phyloP scores from a whole-genome alignment of 53 echinoderm and acorn worm species.

The Glandiceps talaboti region DNA sequence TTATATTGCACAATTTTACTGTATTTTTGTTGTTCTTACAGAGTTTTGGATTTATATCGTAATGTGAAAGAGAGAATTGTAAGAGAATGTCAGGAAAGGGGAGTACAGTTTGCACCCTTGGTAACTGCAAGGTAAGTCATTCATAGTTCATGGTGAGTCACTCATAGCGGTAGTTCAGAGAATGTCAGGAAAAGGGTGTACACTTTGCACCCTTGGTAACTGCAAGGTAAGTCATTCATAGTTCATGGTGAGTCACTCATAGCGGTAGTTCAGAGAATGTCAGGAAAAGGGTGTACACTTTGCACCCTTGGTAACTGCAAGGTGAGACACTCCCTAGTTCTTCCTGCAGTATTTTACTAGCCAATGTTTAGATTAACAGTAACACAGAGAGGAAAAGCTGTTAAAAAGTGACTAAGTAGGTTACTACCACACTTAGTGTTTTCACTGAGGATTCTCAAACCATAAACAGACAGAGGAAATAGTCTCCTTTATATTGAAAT shows the following conservation, averaged over 20 bases:
- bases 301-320: slow-evolving; percentile 67
- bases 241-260: background rate
- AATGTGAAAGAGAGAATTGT: slow-evolving; percentile 84
- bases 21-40: no score
- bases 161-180: slow-evolving; percentile 24
- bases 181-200: slow-evolving; percentile 64
- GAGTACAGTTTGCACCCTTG: slow-evolving; percentile 59
- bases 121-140: slow-evolving; percentile 65
- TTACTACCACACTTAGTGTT: no score
- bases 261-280: slow-evolving; percentile 56
- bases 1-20: no score
- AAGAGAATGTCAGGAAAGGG: slow-evolving; percentile 66
- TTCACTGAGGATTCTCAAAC: no score
- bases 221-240: slow-evolving; percentile 59
- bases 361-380: slow-evolving; percentile 5
- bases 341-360: background rate
- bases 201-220: slow-evolving; percentile 64
- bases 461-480: no score
- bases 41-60: slow-evolving; percentile 77
- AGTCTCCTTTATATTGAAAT: no score
- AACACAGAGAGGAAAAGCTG: no score
- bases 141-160: background rate
- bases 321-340: slow-evolving; percentile 25
- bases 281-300: slow-evolving; percentile 54
- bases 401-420: no score